Percentiles rank a stretch among this genome's conserved stretches.
phyloP scores from a whole-genome alignment of 2,113 vertebrate genomes.

The Pycnonotus jocosus region DNA sequence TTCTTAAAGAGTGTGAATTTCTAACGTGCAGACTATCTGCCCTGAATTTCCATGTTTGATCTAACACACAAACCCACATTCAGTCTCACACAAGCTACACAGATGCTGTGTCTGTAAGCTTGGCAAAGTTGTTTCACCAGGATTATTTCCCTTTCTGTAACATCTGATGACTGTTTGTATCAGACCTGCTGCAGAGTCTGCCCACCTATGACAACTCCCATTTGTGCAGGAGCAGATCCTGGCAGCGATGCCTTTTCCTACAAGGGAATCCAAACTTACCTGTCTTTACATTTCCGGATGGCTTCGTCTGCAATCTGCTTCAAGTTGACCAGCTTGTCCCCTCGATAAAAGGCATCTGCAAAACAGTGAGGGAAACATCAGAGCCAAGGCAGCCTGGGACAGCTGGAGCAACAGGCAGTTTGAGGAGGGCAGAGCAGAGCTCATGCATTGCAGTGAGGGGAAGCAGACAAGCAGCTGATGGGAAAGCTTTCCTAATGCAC shows the following conservation, averaged over 20 bases:
- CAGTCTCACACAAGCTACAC: background rate
- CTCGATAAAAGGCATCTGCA: constrained; percentile 94
- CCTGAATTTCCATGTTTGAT: background rate
- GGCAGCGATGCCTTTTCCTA: background rate
- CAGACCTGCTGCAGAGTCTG: background rate
- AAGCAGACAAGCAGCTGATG: background rate
- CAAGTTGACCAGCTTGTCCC: constrained; percentile 92
- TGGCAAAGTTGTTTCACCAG: background rate
- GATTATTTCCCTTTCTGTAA: background rate
- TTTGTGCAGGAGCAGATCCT: background rate
- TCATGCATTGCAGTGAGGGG: background rate
- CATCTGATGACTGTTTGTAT: background rate
- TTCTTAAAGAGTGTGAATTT: background rate
- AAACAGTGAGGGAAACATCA: background rate
- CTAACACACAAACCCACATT: background rate
- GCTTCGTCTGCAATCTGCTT: constrained; percentile 92
- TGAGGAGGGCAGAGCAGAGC: background rate
- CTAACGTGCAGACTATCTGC: background rate
- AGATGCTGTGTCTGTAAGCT: background rate
- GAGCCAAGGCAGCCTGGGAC: background rate
- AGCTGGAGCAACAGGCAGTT: background rate
- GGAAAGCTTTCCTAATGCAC: constrained; percentile 5
- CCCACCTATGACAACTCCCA: background rate
- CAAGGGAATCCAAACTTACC: constrained; percentile 72
- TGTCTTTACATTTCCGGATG: constrained; percentile 86